These are phyloP conservation scores for Megalops cyprinoides DNA, from an alignment of 2,797 vertebrate genomes.

Conservation along the genomic window DNA sequence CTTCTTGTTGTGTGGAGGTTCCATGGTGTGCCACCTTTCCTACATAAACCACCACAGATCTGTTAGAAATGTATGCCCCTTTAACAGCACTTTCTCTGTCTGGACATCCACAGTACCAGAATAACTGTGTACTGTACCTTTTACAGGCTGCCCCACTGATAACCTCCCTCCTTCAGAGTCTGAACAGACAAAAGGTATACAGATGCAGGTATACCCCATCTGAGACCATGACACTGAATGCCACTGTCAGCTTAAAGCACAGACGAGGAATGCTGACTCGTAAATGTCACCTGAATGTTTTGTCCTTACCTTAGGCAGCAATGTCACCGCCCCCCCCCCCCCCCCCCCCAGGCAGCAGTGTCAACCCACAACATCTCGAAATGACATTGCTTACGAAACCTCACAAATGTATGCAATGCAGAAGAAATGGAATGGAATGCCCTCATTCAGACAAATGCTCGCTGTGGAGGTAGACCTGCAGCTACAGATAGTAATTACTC, in stretches of 20 bases:
- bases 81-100: background rate
- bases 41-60: background rate
- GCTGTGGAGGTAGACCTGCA: background rate
- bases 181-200: too few relatives aligned
- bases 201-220: background rate
- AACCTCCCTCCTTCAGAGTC: background rate
- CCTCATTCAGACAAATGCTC: background rate
- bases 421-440: background rate
- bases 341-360: background rate
- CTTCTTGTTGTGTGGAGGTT: background rate
- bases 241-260: background rate
- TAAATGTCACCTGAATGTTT: too few relatives aligned
- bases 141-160: background rate
- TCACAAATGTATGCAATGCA: background rate
- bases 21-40: background rate
- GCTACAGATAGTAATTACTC: background rate
- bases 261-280: background rate
- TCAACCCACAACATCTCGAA: too few relatives aligned
- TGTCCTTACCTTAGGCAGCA: background rate
- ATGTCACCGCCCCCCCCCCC: too few relatives aligned
- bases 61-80: background rate
- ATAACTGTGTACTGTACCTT: background rate
- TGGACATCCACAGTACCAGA: background rate
- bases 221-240: background rate
- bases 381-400: too few relatives aligned